Conservation (phyloP, 2,888 invertebrate genomes). For the Hyposoter dolosus region DNA sequence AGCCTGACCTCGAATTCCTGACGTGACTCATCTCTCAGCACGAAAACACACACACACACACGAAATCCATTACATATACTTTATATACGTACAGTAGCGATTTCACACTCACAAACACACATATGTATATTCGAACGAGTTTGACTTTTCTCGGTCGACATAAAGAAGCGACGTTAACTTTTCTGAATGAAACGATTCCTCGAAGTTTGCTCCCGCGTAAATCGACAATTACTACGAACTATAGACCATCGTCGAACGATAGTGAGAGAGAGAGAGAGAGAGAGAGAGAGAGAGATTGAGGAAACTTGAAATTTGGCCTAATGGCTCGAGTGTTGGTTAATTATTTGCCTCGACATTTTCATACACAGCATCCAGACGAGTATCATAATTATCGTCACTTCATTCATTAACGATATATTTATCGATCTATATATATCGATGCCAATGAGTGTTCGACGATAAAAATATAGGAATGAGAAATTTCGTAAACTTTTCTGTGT, state of each 20-base stretch:
- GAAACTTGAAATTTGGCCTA: not conserved
- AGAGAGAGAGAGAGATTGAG: conserved; percentile 2
- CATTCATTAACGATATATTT: too few relatives aligned
- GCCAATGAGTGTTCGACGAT: too few relatives aligned
- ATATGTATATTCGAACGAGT: not conserved
- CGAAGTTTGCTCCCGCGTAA: conserved; percentile 35
- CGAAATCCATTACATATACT: not conserved
- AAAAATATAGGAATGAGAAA: too few relatives aligned
- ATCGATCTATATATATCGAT: too few relatives aligned
- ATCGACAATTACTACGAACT: conserved; percentile 18
- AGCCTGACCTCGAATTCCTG: conserved; percentile 50
- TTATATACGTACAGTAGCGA: not conserved
- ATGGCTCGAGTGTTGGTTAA: not conserved
- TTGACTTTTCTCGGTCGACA: not conserved
- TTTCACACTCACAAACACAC: not conserved
- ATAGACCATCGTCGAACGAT: not conserved
- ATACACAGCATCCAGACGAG: not conserved
- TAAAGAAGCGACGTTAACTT: conserved; percentile 20
- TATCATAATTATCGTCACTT: not conserved
- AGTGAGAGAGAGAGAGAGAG: too few relatives aligned
- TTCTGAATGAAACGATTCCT: conserved; percentile 59
- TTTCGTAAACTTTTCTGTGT: too few relatives aligned
- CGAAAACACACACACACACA: not conserved
- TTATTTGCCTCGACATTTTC: not conserved
- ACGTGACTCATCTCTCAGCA: conserved; percentile 51